Evolutionary conservation across 1,140 invertebrate genomes (phyloP).

Genomic region (Portunus trituberculatus): DNA sequence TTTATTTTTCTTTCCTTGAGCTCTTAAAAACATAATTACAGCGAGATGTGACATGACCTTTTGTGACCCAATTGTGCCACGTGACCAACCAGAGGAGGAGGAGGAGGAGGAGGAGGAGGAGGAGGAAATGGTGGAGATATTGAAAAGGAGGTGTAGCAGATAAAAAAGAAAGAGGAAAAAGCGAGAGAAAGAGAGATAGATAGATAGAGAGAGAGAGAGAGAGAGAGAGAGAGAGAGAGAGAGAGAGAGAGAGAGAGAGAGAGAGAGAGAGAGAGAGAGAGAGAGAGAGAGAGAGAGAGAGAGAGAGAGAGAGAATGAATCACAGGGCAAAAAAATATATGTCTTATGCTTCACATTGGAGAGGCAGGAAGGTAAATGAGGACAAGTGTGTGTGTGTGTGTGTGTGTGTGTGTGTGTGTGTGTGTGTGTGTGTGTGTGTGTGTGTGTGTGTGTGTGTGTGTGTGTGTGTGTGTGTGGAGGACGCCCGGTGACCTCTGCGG

Average conservation of each 20-base stretch:
- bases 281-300: not conserved
- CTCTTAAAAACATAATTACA: too few relatives aligned
- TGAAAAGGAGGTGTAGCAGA: not conserved
- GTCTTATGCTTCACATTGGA: not conserved
- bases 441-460: too few relatives aligned
- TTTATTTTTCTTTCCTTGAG: too few relatives aligned
- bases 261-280: not conserved
- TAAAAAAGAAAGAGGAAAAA: not conserved
- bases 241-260: constrained; percentile 8
- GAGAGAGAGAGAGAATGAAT: not conserved
- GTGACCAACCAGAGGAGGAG: too few relatives aligned
- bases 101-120: not conserved
- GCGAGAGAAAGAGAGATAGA: not conserved
- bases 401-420: too few relatives aligned
- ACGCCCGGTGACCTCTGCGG: too few relatives aligned
- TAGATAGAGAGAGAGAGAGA: not conserved
- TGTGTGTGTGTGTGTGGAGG: too few relatives aligned
- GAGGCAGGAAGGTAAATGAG: not conserved
- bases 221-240: not conserved
- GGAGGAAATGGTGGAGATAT: not conserved
- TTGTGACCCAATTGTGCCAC: too few relatives aligned
- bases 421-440: too few relatives aligned
- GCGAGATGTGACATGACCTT: too few relatives aligned
- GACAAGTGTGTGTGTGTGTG: not conserved
- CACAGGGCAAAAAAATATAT: not conserved